Evolutionary conservation across 2,888 invertebrate species (phyloP), one percentile per base, ranked within the genome.

Genomic region (Mesorhabditis sp.): DNA sequence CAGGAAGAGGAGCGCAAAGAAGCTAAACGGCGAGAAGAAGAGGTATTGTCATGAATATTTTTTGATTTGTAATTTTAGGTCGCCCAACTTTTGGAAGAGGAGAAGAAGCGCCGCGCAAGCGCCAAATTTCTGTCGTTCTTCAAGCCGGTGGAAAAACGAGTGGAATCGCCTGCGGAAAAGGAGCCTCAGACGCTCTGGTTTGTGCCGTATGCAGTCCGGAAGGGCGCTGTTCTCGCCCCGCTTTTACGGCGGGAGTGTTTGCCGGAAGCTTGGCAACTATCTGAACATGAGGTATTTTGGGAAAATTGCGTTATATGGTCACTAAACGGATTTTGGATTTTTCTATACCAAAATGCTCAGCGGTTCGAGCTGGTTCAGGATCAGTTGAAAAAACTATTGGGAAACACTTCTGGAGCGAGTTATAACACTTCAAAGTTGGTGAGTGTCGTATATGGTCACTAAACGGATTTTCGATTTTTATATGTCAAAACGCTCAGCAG

Each of bases 71-170:
- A 3, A 13, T 65, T 42, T 15, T 43, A 43, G 28, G 43, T 13
- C n/a, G 70, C 45, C 7, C 42, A 62, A 70, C 63, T 28, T 74
- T 74, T 72, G 4, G 62, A 72, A n/a, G 77, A 81, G 45, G 76
- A 74, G 69, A 75, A 74, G 66, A 79, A 79, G 67, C 64, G 70
- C 6, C 75, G 80, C 13, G 74, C 68, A 43, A 76, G 79, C 5
- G 74, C 71, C 6, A 62, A 72, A 7, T 77, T 82, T 61, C 71
- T 76, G 13, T 71, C 67, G 13, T 83, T 77, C 71, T 83, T 83
- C 74, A 74, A 71, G 58, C 76, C 78, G 67, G 71, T 76, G 2
- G 79, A 79, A 41, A 80, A 77, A 69, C 73, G 75, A 64, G 71
- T 69, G 44, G 65, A 65, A 50, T 13, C 7, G 58, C 58, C 58